Percentiles rank a stretch among this genome's conserved stretches.
Conservation (phyloP, 2,888 invertebrate genomes). For the Brachypalpus laphriformis region DNA sequence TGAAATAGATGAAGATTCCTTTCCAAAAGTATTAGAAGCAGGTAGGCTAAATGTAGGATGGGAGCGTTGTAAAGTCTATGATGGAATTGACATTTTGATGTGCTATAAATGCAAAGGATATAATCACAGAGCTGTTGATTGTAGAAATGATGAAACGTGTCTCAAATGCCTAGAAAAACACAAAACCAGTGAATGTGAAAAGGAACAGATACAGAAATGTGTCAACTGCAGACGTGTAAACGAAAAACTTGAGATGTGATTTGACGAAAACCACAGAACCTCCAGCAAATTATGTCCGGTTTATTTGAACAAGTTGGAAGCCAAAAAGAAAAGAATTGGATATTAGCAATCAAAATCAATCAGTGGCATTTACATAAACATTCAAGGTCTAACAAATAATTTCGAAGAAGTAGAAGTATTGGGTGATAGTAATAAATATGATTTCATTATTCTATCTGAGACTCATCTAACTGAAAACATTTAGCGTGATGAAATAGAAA, state of each 20-base stretch:
- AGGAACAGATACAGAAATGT: constrained; percentile 5
- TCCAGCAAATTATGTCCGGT: constrained; percentile 17
- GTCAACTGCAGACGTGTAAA: constrained; percentile 18
- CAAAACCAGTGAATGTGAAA: constrained; percentile 20
- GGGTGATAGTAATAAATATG: not conserved
- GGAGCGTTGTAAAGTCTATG: not conserved
- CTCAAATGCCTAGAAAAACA: constrained; percentile 32
- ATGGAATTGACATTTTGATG: constrained; percentile 15
- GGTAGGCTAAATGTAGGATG: not conserved
- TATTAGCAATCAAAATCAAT: constrained; percentile 6
- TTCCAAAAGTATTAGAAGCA: not conserved
- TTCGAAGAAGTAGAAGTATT: constrained; percentile 12
- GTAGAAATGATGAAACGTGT: constrained; percentile 39
- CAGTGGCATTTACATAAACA: not conserved
- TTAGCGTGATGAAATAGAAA: not conserved
- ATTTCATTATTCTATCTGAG: constrained; percentile 24
- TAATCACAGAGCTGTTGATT: constrained; percentile 9
- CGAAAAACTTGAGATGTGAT: constrained; percentile 3
- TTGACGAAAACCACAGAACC: constrained; percentile 18
- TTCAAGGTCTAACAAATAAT: constrained; percentile 20
- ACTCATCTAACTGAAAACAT: constrained; percentile 7
- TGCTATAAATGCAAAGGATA: constrained; percentile 30
- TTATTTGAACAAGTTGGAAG: too few species aligned
- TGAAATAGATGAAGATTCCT: constrained; percentile 1
- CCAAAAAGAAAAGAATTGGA: constrained; percentile 6